Conservation (phyloP, 2,113 vertebrate species). For the Crotalus horridus region DNA sequence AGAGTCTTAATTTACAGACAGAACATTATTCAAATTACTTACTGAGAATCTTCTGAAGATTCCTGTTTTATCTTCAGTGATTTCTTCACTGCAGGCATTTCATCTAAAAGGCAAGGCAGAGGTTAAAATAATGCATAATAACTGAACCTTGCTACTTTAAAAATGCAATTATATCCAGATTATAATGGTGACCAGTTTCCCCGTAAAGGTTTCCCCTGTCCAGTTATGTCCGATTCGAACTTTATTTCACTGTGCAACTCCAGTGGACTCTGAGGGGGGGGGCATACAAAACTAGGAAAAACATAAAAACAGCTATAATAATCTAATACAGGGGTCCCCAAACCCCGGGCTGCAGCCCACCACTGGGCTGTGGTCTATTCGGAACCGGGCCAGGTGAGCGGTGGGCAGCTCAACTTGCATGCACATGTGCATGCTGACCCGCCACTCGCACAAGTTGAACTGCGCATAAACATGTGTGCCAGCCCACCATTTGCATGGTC, state of each 20-base stretch:
- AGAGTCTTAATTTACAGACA: constrained; percentile 35
- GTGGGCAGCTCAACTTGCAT: too few species aligned
- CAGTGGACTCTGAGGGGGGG: neutral
- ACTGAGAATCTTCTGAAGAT: constrained; percentile 87
- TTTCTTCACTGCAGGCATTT: constrained; percentile 84
- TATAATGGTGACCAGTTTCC: neutral
- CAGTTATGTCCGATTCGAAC: too few species aligned
- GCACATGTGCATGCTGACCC: too few species aligned
- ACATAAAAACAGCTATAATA: neutral
- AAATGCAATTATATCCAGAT: too few species aligned
- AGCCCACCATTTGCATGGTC: too few species aligned
- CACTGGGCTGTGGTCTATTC: too few species aligned
- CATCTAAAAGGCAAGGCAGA: constrained; percentile 76
- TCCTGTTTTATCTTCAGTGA: constrained; percentile 86
- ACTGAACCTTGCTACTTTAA: neutral
- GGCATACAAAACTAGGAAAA: neutral
- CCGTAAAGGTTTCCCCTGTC: too few species aligned
- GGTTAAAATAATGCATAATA: constrained; percentile 43
- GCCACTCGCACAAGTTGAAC: too few species aligned
- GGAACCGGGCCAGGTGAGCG: too few species aligned
- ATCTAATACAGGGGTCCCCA: too few species aligned
- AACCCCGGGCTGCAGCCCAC: too few species aligned
- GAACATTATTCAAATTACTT: constrained; percentile 68
- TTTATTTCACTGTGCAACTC: neutral
- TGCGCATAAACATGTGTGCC: too few species aligned